Base-by-base conservation (phyloP, 2,888 invertebrate species). In the Diadegma fenestrale region DNA sequence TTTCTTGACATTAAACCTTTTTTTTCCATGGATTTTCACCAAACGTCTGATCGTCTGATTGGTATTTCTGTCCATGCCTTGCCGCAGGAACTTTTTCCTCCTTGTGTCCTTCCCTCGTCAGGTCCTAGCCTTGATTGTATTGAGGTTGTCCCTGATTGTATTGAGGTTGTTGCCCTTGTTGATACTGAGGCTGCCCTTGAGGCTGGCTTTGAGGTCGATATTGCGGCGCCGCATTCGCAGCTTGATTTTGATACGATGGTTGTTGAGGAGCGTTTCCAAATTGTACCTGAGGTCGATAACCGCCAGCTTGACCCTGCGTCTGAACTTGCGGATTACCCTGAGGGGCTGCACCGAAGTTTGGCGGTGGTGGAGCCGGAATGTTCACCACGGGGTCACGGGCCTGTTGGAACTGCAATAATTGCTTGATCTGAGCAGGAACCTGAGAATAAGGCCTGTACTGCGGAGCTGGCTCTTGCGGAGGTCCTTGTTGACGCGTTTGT, bases 371-470 rank as follows among this genome's bases (percentile, higher is more conserved):
- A 0, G 88, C 41, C 0, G 92, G 93, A 71, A 94, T 86, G 22
- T 91, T 90, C 1, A 92, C 90, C n/a, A 93, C 78, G 0, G 93
- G 93, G 10, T 92, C 90, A 2, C 92, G 91, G 7, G 90, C 89
- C 63, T 91, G 90, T 79, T 93, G 93, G 3, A 89, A 87, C 8
- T 92, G 90, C n/a, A 93, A 78, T 26, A 94, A 87, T 69, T 93
- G 91, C 78, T 91, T 90, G 30, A 94, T 92, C 17, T 90, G 89
- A 2, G 88, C 76, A 1, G 93, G 92, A 0, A 91, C 93, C 30
- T 93, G 91, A 19, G 91, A 90, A 41, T 90, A 87, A 0, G 91
- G 89, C 43, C 90, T 88, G 51, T 93, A 92, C 48, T 88, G 91
- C 17, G 88, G 85, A 6, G 86, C 87, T 14, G 82, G 68, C 30